phyloP scores from a whole-genome alignment of 2,888 invertebrate species.

The Eupithecia centaureata region DNA sequence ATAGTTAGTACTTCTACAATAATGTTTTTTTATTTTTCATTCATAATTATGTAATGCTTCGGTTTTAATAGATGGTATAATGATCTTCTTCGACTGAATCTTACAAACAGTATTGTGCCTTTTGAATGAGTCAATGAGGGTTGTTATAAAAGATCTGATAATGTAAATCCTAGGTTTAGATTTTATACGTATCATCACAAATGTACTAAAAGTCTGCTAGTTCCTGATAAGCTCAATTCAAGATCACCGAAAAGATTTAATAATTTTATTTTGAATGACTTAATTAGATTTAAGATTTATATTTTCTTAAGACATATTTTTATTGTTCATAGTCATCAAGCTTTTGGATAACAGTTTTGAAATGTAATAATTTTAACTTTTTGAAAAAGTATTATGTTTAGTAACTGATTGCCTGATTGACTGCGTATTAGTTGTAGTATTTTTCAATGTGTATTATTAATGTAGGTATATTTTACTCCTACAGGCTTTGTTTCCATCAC shows the following conservation, averaged over 20 bases:
- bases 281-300: neutral
- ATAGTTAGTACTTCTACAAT: neutral
- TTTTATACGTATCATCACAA: neutral
- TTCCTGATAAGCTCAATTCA: neutral
- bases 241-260: neutral
- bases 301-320: neutral
- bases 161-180: neutral
- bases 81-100: neutral
- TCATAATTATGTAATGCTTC: neutral
- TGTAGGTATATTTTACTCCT: neutral
- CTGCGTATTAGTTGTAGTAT: neutral
- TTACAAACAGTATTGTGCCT: constrained; percentile 5
- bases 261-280: constrained; percentile 1
- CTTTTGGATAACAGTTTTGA: neutral
- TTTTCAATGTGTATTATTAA: neutral
- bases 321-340: neutral
- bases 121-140: neutral
- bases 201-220: neutral
- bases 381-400: neutral
- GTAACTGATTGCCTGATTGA: neutral
- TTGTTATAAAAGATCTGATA: neutral
- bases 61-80: neutral
- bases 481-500: neutral
- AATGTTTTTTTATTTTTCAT: neutral
- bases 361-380: neutral